Base-by-base conservation (phyloP, 2,797 vertebrate species). In the Neosilurus mollespiculum region DNA sequence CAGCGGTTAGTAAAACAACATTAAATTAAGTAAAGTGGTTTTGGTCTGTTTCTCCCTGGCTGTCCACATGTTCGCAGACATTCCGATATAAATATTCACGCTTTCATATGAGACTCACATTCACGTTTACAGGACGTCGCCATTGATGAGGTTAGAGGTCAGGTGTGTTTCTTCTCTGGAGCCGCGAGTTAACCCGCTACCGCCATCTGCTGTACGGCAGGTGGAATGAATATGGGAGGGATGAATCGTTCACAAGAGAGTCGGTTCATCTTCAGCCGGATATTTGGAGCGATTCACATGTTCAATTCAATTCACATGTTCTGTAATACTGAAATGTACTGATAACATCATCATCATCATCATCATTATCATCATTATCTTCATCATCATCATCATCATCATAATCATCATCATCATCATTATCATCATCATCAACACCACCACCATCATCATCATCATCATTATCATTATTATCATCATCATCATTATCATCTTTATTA, bases 131-230 rank as follows among this genome's bases (percentile, higher is more conserved):
- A 70, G 84, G 72, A 26, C 59, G 72, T 1, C 79, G 84, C 84
- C 84, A 85, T n/a, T 85, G 43, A 37, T 70, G 24, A 51, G 78
- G 22, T 80, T 9, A 72, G 8, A 24, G 66, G 82, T 59, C 22
- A 81, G 9, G 2, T 1, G 3, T 22, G n/a, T 49, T 84, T 51
- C 70, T 75, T 65, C 26, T 15, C 16, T 37, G 43, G 22, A 58
- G 30, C 16, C 24, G 5, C 0, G 20, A 34, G 15, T 2, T 3
- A 10, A 58, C 12, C 18, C 83, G 9, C 15, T 16, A 64, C 0
- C 54, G 56, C 79, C 79, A 34, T 59, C 83, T 78, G 16, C 72
- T 78, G 83, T 53, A 8, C 6, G n/a, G 34, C 0, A 4, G 9
- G 37, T 49, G 22, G 16, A 78, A 51, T 64, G 14, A 62, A n/a